Conservation (phyloP, 2,888 invertebrate genomes). For the Anaspis maculata region DNA sequence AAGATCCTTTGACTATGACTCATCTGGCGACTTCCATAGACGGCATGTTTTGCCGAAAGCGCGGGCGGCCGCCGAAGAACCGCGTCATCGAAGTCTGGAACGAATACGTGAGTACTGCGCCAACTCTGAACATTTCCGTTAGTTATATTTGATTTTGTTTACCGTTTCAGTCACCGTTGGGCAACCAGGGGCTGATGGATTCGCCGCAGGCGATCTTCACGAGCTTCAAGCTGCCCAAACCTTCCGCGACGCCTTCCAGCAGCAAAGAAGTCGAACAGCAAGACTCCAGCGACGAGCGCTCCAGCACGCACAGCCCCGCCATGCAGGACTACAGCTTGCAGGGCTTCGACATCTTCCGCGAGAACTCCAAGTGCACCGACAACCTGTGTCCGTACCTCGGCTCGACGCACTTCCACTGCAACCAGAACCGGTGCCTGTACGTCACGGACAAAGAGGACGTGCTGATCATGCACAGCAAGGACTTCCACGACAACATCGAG, state of each 20-base stretch:
- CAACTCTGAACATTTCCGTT: constrained; percentile 1
- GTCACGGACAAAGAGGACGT: constrained; percentile 71
- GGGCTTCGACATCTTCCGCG: constrained; percentile 54
- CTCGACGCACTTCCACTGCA: constrained; percentile 78
- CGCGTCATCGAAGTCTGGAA: constrained; percentile 87
- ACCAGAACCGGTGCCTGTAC: constrained; percentile 72
- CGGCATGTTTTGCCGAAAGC: constrained; percentile 85
- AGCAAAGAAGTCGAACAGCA: constrained; percentile 34
- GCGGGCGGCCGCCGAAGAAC: constrained; percentile 96
- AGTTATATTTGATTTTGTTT: background rate
- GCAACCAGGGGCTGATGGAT: constrained; percentile 42
- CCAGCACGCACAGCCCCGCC: constrained; percentile 34
- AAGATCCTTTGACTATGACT: constrained; percentile 45
- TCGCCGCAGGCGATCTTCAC: constrained; percentile 89
- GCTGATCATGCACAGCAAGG: constrained; percentile 74
- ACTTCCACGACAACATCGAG: constrained; percentile 75
- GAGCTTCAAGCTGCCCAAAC: constrained; percentile 83
- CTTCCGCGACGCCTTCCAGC: constrained; percentile 31
- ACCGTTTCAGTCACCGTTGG: constrained; percentile 30
- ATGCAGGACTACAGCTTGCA: constrained; percentile 52
- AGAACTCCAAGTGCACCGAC: constrained; percentile 63
- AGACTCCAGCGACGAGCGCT: constrained; percentile 37
- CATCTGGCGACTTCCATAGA: constrained; percentile 68
- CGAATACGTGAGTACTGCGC: constrained; percentile 65
- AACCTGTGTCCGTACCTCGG: constrained; percentile 61